A percentile compares a stretch with the other conserved stretches of the same genome.
These are phyloP conservation scores for Natrix natrix DNA, from an alignment of 2,797 vertebrate species.

Conservation along the genomic window DNA sequence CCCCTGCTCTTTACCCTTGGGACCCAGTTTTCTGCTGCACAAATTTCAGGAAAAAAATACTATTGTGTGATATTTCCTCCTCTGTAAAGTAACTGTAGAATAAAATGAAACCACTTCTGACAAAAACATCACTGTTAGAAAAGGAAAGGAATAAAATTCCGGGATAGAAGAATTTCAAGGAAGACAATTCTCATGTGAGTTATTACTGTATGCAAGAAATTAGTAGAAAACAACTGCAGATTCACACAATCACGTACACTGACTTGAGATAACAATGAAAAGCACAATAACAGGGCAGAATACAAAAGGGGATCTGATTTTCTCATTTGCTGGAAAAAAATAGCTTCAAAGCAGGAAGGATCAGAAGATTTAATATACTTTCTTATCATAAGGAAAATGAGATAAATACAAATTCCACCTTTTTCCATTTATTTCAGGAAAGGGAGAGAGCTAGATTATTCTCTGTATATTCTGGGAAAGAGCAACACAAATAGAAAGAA, in stretches of 20 bases:
- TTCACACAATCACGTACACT: too few species aligned
- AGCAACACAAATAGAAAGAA: neutral
- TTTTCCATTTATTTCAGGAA: neutral
- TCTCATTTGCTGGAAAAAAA: constrained; percentile 4
- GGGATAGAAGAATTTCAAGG: neutral
- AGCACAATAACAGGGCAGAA: neutral
- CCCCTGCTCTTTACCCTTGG: neutral
- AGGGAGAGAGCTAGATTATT: neutral
- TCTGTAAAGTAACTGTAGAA: neutral
- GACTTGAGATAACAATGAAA: neutral
- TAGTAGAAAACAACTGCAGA: neutral
- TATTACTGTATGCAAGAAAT: neutral
- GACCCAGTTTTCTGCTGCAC: neutral
- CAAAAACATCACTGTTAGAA: neutral
- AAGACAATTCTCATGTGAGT: neutral
- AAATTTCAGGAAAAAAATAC: neutral
- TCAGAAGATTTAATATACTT: neutral
- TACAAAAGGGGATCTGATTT: neutral
- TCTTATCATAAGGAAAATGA: neutral
- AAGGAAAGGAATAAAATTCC: neutral
- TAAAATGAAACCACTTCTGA: neutral
- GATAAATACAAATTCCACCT: constrained; percentile 17
- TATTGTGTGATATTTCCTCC: neutral
- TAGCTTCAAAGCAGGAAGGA: constrained; percentile 11
- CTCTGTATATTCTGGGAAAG: neutral